Percentiles rank a stretch among this genome's conserved stretches.
Evolutionary conservation across 92 coral and sea anemone species (phyloP).

Genomic region (Porites rus): DNA sequence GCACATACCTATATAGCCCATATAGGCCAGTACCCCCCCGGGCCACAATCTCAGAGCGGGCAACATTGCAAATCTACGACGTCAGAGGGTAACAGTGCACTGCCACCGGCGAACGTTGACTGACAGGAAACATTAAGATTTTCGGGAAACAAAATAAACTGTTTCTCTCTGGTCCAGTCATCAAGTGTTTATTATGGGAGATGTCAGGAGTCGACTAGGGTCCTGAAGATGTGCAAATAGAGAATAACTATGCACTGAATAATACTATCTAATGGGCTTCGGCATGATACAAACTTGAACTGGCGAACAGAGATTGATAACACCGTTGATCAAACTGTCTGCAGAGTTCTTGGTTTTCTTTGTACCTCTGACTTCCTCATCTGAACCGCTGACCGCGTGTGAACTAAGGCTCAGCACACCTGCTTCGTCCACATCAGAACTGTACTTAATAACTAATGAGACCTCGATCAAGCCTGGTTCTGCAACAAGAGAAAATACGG

Average conservation of each 20-base stretch:
- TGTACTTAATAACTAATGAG: slow-evolving; percentile 85
- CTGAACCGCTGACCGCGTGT: slow-evolving; percentile 29
- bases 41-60: no score
- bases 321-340: slow-evolving; percentile 84
- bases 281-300: slow-evolving; percentile 93
- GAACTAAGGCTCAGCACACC: slow-evolving; percentile 67
- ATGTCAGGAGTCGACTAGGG: no score
- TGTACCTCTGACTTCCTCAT: slow-evolving; percentile 35
- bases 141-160: no score
- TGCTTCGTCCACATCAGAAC: slow-evolving; percentile 87
- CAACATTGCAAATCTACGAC: no score
- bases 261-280: slow-evolving; percentile 44
- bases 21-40: no score
- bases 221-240: no score
- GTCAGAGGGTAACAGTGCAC: no score
- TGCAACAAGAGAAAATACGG: slow-evolving; percentile 5
- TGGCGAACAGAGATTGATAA: slow-evolving; percentile 88
- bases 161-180: no score
- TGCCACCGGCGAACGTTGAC: no score
- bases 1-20: no score
- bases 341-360: slow-evolving; percentile 83
- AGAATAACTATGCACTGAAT: neutral
- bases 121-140: no score
- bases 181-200: no score
- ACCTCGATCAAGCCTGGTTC: slow-evolving; percentile 92